Evolutionary conservation across 2,113 vertebrate genomes (phyloP).

Genomic region (Tiliqua scincoides): DNA sequence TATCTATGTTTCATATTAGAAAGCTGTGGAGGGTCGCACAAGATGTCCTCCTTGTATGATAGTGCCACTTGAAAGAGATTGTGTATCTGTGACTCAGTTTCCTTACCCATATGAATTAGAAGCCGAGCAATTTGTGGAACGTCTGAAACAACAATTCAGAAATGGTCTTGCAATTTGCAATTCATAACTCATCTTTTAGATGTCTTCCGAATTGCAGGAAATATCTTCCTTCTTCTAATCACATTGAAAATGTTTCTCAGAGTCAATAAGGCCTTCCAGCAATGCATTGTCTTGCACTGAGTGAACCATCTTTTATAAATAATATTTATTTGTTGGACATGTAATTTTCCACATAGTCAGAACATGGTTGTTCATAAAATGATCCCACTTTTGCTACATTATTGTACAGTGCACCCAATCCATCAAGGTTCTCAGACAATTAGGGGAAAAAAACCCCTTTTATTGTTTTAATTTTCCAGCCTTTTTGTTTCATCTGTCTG

Average conservation of each 20-base stretch:
- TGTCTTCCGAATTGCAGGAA: background rate
- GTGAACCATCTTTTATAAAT: background rate
- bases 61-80: background rate
- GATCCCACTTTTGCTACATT: constrained; percentile 28
- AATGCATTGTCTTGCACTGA: constrained; percentile 32
- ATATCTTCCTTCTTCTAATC: constrained; percentile 30
- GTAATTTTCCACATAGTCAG: constrained; percentile 44
- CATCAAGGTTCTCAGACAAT: no score
- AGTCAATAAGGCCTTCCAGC: constrained; percentile 28
- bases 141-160: constrained; percentile 38
- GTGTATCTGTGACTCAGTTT: constrained; percentile 1
- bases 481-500: no score
- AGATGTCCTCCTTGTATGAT: background rate
- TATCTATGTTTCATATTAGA: constrained; percentile 11
- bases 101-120: background rate
- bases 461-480: no score
- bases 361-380: constrained; percentile 44
- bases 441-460: no score
- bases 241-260: background rate
- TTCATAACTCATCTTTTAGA: constrained; percentile 24
- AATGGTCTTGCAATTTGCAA: constrained; percentile 30
- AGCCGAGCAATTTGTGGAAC: constrained; percentile 1
- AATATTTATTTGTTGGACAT: constrained; percentile 29
- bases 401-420: constrained; percentile 30
- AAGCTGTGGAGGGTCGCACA: background rate